Conservation (phyloP, 2,113 vertebrate species). For the Bos javanicus region DNA sequence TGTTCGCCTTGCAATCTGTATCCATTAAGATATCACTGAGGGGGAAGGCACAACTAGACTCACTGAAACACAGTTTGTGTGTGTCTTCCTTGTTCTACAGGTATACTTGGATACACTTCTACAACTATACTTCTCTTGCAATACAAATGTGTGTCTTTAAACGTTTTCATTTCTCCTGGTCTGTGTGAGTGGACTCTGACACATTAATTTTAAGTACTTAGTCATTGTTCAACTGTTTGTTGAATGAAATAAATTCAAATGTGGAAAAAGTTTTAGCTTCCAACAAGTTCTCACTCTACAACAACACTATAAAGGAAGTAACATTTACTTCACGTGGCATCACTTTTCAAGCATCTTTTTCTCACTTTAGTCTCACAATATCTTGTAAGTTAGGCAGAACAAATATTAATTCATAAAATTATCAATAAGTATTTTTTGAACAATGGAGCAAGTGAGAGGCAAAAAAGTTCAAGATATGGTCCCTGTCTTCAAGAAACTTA, state of each 20-base stretch:
- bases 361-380: slow-evolving; percentile 9
- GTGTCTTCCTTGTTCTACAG: background rate
- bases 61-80: background rate
- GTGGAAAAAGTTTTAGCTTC: background rate
- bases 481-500: background rate
- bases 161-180: background rate
- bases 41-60: background rate
- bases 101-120: background rate
- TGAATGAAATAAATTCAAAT: background rate
- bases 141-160: background rate
- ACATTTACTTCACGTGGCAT: background rate
- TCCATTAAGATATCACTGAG: background rate
- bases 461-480: background rate
- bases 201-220: slow-evolving; percentile 2
- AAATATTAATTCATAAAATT: slow-evolving; percentile 19
- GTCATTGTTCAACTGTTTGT: background rate
- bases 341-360: slow-evolving; percentile 11
- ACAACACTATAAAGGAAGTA: background rate
- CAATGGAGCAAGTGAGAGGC: background rate
- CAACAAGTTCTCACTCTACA: background rate
- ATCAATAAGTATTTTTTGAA: slow-evolving; percentile 23
- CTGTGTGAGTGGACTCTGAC: background rate
- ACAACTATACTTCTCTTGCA: background rate
- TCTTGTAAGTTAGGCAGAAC: background rate
- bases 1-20: background rate